A percentile compares a stretch with the other conserved stretches of the same genome.
phyloP scores from a whole-genome alignment of 2,888 invertebrate genomes.

The Sarcophaga subvicina region DNA sequence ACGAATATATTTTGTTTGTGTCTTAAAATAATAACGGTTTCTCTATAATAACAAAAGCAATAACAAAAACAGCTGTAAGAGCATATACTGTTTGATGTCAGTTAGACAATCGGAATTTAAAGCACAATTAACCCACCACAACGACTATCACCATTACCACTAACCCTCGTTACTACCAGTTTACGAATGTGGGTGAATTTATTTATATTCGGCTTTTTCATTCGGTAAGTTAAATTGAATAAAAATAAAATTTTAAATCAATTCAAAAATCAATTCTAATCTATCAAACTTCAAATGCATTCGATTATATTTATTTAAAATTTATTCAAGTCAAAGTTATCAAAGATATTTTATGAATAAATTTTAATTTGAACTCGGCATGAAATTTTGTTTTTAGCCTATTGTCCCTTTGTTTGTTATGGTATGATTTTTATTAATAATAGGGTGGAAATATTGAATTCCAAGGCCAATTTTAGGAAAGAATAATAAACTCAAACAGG shows the following conservation, averaged over 20 bases:
- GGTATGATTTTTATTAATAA: too few relatives aligned
- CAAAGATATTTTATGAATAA: too few relatives aligned
- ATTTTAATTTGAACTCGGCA: too few relatives aligned
- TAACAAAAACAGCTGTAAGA: conserved; percentile 20
- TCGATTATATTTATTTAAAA: too few relatives aligned
- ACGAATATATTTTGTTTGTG: conserved; percentile 41
- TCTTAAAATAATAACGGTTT: conserved; percentile 58
- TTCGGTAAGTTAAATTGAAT: conserved; percentile 51
- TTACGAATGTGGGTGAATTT: conserved; percentile 53
- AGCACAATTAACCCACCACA: conserved; percentile 22
- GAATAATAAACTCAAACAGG: too few relatives aligned
- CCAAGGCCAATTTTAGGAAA: too few relatives aligned
- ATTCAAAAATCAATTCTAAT: background rate
- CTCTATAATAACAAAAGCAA: conserved; percentile 40
- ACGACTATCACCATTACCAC: background rate
- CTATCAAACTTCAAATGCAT: too few relatives aligned
- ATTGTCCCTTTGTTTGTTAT: too few relatives aligned
- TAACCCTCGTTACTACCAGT: conserved; percentile 8
- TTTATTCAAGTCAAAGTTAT: too few relatives aligned
- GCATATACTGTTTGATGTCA: conserved; percentile 26
- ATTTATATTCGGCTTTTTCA: conserved; percentile 27
- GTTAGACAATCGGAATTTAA: conserved; percentile 56
- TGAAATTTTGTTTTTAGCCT: too few relatives aligned
- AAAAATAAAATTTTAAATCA: background rate
- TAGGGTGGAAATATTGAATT: too few relatives aligned